These are phyloP conservation scores for Synergus gifuensis DNA, from an alignment of 2,888 invertebrate genomes.

Conservation along the genomic window DNA sequence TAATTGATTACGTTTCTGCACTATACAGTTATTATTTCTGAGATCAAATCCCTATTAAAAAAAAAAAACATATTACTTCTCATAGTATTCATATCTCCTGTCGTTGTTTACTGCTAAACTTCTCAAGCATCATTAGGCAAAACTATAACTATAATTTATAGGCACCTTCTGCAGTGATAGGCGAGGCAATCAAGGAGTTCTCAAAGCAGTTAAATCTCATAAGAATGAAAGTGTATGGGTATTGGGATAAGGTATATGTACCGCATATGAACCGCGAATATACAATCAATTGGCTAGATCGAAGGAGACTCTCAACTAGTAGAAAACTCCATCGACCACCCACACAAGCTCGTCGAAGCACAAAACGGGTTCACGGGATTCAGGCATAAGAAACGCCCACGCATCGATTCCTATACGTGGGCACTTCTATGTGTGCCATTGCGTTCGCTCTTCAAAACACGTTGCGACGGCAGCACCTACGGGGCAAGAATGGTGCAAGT, in stretches of 20 bases:
- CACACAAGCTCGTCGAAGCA: constrained; percentile 49
- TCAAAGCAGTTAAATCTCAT: not conserved
- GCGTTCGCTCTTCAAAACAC: constrained; percentile 35
- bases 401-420: constrained; percentile 51
- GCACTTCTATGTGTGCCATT: constrained; percentile 38
- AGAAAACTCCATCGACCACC: constrained; percentile 55
- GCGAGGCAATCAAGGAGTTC: constrained; percentile 7
- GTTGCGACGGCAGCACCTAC: constrained; percentile 28
- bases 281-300: constrained; percentile 55
- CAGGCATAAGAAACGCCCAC: constrained; percentile 57
- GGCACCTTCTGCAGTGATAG: not conserved
- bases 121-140: not conserved
- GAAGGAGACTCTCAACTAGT: constrained; percentile 57
- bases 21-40: not conserved
- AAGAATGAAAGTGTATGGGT: not conserved
- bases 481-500: constrained; percentile 19
- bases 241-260: not conserved
- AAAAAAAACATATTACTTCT: not conserved
- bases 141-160: constrained; percentile 5
- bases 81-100: not conserved
- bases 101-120: not conserved
- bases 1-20: not conserved
- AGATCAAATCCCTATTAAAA: not conserved
- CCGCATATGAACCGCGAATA: not conserved
- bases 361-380: constrained; percentile 57